Evolutionary conservation across 2,888 invertebrate genomes (phyloP).

Genomic region (Acutogordius australiensis): DNA sequence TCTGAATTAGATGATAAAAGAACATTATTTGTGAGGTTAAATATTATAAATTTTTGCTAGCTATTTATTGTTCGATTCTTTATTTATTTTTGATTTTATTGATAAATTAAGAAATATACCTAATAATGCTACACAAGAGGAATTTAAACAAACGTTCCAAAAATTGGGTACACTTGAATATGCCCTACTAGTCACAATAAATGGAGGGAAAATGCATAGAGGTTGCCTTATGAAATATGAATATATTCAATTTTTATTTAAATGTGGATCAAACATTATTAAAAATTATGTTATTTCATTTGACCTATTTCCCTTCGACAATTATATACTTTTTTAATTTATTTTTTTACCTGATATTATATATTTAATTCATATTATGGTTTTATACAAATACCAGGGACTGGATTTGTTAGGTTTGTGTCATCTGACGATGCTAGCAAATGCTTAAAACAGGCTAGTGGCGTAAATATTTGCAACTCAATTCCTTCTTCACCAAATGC

Average conservation of each 20-base stretch:
- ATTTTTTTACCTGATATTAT: no score
- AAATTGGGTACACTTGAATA: neutral
- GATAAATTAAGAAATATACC: neutral
- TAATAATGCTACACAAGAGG: neutral
- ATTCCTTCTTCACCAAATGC: no score
- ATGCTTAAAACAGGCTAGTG: no score
- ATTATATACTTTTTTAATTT: no score
- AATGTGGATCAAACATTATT: neutral
- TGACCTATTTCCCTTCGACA: no score
- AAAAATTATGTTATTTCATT: neutral
- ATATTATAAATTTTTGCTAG: neutral
- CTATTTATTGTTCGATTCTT: no score
- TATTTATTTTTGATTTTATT: no score
- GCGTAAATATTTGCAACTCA: no score
- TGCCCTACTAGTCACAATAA: neutral
- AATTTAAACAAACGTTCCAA: neutral
- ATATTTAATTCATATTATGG: no score
- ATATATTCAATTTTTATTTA: neutral
- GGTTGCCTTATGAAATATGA: neutral
- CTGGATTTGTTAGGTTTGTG: no score
- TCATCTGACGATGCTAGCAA: no score
- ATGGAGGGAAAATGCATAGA: neutral
- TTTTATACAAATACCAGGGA: no score
- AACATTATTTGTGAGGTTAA: neutral
- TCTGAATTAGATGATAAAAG: neutral